A percentile compares a stretch with the other conserved stretches of the same genome.
Conservation (phyloP, 2,888 invertebrate species). For the Alcis repandata region DNA sequence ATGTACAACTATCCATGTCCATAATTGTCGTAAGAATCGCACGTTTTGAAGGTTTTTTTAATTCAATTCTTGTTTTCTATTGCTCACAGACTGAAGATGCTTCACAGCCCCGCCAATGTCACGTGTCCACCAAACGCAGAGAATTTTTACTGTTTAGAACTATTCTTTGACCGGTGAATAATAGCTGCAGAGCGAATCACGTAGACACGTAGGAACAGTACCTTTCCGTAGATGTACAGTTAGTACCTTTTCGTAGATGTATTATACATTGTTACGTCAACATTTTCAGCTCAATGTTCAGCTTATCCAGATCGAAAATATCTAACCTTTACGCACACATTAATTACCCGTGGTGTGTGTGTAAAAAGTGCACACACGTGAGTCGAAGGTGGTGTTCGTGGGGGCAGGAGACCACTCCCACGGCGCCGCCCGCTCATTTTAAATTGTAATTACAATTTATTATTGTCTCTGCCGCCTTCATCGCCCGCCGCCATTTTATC, state of each 20-base stretch:
- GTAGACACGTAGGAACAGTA: background rate
- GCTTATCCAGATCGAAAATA: slow-evolving; percentile 17
- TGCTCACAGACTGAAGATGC: too few relatives aligned
- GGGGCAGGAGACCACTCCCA: slow-evolving; percentile 80
- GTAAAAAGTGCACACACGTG: slow-evolving; percentile 80
- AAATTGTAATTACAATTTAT: slow-evolving; percentile 87
- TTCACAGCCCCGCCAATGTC: too few relatives aligned
- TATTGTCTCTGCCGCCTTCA: slow-evolving; percentile 86
- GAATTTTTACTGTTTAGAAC: too few relatives aligned
- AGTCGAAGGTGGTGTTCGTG: slow-evolving; percentile 67
- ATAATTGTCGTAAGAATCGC: too few relatives aligned
- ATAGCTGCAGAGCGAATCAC: too few relatives aligned
- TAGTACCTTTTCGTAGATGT: background rate
- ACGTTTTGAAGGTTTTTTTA: too few relatives aligned
- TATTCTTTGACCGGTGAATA: too few relatives aligned
- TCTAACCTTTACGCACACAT: slow-evolving; percentile 51
- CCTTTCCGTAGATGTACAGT: background rate
- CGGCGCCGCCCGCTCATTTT: slow-evolving; percentile 85
- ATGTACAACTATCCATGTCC: too few relatives aligned
- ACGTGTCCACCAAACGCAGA: too few relatives aligned
- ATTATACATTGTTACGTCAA: background rate
- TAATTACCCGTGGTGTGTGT: slow-evolving; percentile 69
- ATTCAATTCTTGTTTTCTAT: too few relatives aligned
- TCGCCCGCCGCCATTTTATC: slow-evolving; percentile 82
- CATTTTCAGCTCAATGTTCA: slow-evolving; percentile 30